Base-by-base conservation (phyloP, 2,113 vertebrate species). In the Pogonocichla stellata region DNA sequence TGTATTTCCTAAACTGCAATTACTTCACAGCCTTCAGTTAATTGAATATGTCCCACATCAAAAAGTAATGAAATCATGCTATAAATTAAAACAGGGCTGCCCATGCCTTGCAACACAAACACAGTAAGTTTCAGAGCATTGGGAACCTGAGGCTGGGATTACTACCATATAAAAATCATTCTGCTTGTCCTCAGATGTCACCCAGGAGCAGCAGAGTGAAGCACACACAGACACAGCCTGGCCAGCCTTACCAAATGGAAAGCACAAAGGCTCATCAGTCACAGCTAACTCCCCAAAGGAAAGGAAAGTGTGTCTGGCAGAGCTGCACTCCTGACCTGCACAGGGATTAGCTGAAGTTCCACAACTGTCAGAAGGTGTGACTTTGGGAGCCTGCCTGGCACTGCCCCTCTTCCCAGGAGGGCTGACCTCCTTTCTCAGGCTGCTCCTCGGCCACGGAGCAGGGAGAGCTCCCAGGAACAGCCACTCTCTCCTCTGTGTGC, bases 401-500 rank as follows among this genome's bases (percentile, higher is more conserved):
- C 34, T 20, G 56, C 29, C 62, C 0, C 34, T 1, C 17, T 19
- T 13, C 48, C 48, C 67, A 29, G 61, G 23, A 65, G 31, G 29
- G 15, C 5, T 4, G 29, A 45, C 9, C 18, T 56, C 9, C 0
- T 18, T 12, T 13, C 10, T 17, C 51, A 6, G 33, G 43, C n/a
- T 60, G 40, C 51, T 26, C 80, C 34, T 45, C 72, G 65, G 10
- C 17, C 14, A 0, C 8, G 4, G 26, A 2, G 19, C 29, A 23
- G 34, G 2, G 28, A 56, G 1, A 23, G 45, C 51, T 61, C 24
- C 53, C 36, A 16, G 43, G 14, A 45, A 7, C 0, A 1, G 43
- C 67, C 6, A 12, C 33, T 2, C 33, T 18, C 61, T 28, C 56
- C 62, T 33, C 26, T 3, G 29, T 9, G 36, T 20, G 12, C 18